Evolutionary conservation across 2,888 invertebrate species (phyloP).

Genomic region (Buathra laborator): DNA sequence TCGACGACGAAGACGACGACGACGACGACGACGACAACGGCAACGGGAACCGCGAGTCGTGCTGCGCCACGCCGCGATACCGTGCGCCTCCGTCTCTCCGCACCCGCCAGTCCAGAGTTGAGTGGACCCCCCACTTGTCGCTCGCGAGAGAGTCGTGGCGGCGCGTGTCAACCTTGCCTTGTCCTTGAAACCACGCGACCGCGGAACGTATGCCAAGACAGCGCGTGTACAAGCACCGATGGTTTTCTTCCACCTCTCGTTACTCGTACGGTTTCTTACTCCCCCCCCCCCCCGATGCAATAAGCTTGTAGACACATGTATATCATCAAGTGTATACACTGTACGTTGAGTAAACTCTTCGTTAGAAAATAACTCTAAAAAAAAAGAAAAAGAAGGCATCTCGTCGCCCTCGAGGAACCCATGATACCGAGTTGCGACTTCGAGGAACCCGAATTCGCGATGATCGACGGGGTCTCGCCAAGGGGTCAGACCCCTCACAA

Average conservation of each 20-base stretch:
- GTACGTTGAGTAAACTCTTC: not conserved
- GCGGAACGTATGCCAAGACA: conserved; percentile 77
- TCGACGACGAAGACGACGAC: conserved; percentile 34
- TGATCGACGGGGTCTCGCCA: conserved; percentile 38
- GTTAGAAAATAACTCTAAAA: not conserved
- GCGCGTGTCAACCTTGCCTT: conserved; percentile 85
- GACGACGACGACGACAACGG: conserved; percentile 35
- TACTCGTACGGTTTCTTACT: conserved; percentile 17
- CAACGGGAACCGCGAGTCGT: conserved; percentile 42
- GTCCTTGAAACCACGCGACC: conserved; percentile 85
- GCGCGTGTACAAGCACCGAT: conserved; percentile 65
- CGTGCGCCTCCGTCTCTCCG: conserved; percentile 14
- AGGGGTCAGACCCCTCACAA: conserved; percentile 22
- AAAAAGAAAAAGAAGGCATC: not conserved
- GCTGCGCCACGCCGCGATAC: conserved; percentile 43
- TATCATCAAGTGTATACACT: not conserved
- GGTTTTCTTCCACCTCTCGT: conserved; percentile 29
- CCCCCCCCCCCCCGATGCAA: not conserved
- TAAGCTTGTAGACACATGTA: not conserved
- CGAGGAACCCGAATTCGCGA: conserved; percentile 42
- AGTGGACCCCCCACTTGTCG: conserved; percentile 52
- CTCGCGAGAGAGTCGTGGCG: conserved; percentile 72
- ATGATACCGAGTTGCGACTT: conserved; percentile 10
- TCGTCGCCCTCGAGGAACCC: not conserved
- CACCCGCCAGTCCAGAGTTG: conserved; percentile 64